Evolutionary conservation across 2,888 invertebrate species (phyloP).

Genomic region (Acanthococcus lagerstroemiae): DNA sequence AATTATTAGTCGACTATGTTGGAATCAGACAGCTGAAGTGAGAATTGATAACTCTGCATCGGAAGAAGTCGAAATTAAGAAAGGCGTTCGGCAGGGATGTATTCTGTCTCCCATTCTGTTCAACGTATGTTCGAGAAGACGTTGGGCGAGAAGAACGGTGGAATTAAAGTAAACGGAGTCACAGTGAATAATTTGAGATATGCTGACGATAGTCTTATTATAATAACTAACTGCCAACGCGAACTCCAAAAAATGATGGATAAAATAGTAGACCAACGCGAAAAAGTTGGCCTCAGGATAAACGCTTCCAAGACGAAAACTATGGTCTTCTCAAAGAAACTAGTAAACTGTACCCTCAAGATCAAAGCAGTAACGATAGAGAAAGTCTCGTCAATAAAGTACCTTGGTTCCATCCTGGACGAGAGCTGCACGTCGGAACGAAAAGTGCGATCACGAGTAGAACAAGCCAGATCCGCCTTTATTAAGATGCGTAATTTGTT

Average conservation of each 20-base stretch:
- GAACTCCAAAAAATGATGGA: too few relatives aligned
- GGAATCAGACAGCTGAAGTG: background rate
- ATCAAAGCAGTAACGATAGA: background rate
- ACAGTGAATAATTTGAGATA: background rate
- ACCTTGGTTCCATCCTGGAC: background rate
- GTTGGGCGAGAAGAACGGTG: background rate
- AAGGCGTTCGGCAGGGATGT: background rate
- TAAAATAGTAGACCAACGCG: too few relatives aligned
- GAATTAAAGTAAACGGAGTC: background rate
- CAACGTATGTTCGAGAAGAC: background rate
- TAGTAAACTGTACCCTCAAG: background rate
- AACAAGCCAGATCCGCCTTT: conserved; percentile 23
- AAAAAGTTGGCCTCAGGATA: background rate
- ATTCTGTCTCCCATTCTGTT: background rate
- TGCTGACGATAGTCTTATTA: background rate
- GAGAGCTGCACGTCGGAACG: background rate
- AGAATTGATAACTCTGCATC: background rate
- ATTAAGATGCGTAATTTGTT: conserved; percentile 10
- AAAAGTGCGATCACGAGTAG: too few relatives aligned
- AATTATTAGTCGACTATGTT: background rate
- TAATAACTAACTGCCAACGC: background rate
- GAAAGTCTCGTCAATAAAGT: background rate
- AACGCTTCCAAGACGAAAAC: background rate
- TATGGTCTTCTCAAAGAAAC: background rate
- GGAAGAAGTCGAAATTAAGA: background rate